Evolutionary conservation across 2,888 invertebrate species (phyloP).

Genomic region (Noctua comes): DNA sequence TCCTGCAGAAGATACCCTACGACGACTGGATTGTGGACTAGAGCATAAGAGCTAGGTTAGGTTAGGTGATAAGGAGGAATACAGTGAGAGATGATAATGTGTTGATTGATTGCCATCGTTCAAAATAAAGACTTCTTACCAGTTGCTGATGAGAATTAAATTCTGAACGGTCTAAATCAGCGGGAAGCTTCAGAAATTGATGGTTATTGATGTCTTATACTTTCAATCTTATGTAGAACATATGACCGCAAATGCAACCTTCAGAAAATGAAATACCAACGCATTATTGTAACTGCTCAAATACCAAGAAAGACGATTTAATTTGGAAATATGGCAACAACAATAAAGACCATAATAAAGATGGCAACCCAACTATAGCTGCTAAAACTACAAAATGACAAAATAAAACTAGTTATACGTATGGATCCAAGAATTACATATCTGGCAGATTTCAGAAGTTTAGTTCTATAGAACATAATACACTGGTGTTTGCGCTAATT

Average conservation of each 20-base stretch:
- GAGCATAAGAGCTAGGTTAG: slow-evolving; percentile 16
- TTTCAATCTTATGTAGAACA: background rate
- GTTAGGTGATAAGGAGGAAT: background rate
- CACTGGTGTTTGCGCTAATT: slow-evolving; percentile 14
- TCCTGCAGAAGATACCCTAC: slow-evolving; percentile 94
- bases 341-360: background rate
- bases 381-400: slow-evolving; percentile 27
- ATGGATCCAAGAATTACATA: slow-evolving; percentile 52
- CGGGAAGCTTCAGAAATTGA: background rate
- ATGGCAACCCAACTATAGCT: slow-evolving; percentile 26
- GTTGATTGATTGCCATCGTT: slow-evolving; percentile 24
- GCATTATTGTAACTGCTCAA: background rate
- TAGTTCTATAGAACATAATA: slow-evolving; percentile 21
- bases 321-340: slow-evolving; percentile 3
- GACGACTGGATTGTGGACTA: slow-evolving; percentile 93
- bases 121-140: background rate
- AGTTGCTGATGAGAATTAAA: background rate
- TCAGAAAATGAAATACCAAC: background rate
- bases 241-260: background rate
- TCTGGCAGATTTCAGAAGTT: slow-evolving; percentile 24
- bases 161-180: background rate
- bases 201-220: background rate
- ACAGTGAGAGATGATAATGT: slow-evolving; percentile 38
- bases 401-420: slow-evolving; percentile 14
- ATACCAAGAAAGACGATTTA: background rate